Base-by-base conservation (phyloP, 2,113 vertebrate genomes). In the Columbina picui region DNA sequence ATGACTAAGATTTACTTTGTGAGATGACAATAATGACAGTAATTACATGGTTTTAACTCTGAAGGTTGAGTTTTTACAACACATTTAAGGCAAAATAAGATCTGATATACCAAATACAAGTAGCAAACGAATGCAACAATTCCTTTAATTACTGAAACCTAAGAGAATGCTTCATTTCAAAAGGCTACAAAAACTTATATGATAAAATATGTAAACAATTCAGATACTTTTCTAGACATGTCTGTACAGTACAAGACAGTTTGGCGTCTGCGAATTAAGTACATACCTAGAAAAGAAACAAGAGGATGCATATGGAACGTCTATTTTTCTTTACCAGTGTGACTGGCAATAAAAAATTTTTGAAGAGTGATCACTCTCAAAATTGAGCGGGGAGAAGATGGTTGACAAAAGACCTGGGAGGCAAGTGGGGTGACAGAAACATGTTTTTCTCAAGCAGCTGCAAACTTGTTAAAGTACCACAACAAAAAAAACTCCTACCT, bases 151-250 rank as follows among this genome's bases (percentile, higher is more conserved):
- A 77, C 55, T 55, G 38, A 84, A 93, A 84, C 27, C 2, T 20
- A 64, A 83, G 69, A 69, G 67, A 90, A 88, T 22, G 50, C 10
- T 64, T 30, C 6, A 1, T 59, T 90, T 68, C 39, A 52, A 67
- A 36, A 80, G 21, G 64, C 60, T 88, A 69, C 20, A 88, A 43
- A 90, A 79, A 11, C 30, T 65, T 65, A 60, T 6, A 53, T 0
- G 27, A 75, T 61, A 87, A 95, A 93, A 76, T 80, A 91, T 50
- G 45, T 74, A 79, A 94, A 92, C 47, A 84, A 95, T 73, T 89
- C 34, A 83, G 82, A 79, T 47, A 83, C 59, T 87, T 78, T 89
- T 97, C 84, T 61, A 84, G 87, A 82, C 81, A 87, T 84, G 87
- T 82, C 81, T 95, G 84, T 86, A 56, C 87, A 87, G 26, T 71